Conservation (phyloP, 2,113 vertebrate species). For the Oriolus oriolus region DNA sequence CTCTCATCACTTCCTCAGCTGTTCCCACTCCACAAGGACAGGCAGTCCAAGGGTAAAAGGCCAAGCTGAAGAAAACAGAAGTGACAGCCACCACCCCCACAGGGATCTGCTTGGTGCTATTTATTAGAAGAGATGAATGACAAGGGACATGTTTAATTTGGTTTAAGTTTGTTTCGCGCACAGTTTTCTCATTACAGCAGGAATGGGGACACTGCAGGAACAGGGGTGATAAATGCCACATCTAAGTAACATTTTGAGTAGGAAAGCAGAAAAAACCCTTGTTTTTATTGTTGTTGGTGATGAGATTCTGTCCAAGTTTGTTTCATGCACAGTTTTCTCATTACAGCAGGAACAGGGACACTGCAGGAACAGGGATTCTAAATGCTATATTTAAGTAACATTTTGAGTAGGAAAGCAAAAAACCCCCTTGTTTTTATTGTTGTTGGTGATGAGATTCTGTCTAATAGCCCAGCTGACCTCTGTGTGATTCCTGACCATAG, state of each 20-base stretch:
- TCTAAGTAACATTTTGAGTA: not conserved
- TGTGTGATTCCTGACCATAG: not conserved
- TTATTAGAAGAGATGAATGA: not conserved
- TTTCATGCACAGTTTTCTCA: not conserved
- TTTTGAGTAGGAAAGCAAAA: not conserved
- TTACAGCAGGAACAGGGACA: not conserved
- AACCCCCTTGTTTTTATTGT: not conserved
- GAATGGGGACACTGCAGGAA: not conserved
- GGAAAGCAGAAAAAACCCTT: not conserved
- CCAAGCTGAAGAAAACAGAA: not conserved
- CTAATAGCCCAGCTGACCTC: not conserved
- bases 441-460: not conserved
- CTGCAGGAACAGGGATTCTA: not conserved
- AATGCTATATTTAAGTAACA: not conserved
- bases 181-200: not conserved
- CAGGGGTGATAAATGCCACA: not conserved
- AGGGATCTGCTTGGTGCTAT: not conserved
- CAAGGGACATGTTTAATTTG: not conserved
- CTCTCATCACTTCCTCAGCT: constrained; percentile 51
- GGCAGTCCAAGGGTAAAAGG: not conserved
- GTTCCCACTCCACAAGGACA: not conserved
- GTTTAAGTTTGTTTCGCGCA: not conserved
- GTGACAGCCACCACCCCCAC: not conserved
- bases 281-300: not conserved
- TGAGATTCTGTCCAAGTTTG: not conserved